These are phyloP conservation scores for Diuraphis noxia DNA, from an alignment of 1,140 invertebrate species.

Conservation along the genomic window DNA sequence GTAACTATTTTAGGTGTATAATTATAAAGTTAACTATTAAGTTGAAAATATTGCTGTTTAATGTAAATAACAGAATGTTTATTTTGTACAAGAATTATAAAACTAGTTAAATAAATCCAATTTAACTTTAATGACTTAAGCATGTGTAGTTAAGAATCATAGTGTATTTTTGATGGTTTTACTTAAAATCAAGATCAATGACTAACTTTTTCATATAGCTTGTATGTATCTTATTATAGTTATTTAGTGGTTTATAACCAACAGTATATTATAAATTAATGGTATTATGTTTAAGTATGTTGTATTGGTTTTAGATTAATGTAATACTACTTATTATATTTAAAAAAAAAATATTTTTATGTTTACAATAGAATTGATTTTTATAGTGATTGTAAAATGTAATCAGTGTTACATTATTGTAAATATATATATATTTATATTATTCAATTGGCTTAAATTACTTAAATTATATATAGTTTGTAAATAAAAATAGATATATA, in stretches of 20 bases:
- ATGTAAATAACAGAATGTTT: neutral
- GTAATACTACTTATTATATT: neutral
- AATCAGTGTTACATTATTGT: neutral
- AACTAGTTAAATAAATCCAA: neutral
- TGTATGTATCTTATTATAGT: neutral
- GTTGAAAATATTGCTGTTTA: neutral
- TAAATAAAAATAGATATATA: neutral
- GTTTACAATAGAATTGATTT: neutral
- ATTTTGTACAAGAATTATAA: neutral
- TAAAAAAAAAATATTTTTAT: neutral
- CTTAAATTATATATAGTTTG: slow-evolving; percentile 6
- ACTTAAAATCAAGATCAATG: neutral
- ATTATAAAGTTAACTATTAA: neutral
- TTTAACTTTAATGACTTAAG: neutral
- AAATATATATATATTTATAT: neutral
- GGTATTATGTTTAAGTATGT: neutral
- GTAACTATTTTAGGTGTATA: neutral
- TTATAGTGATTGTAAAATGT: neutral
- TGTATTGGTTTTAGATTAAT: neutral
- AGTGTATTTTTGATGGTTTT: neutral
- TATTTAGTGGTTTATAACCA: neutral
- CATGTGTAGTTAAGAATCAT: neutral
- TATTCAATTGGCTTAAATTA: neutral
- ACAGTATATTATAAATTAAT: neutral
- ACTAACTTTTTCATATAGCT: neutral